phyloP scores from a whole-genome alignment of 37 sponge, comb jelly and placozoan species.

The Cliona cf. orientalis region DNA sequence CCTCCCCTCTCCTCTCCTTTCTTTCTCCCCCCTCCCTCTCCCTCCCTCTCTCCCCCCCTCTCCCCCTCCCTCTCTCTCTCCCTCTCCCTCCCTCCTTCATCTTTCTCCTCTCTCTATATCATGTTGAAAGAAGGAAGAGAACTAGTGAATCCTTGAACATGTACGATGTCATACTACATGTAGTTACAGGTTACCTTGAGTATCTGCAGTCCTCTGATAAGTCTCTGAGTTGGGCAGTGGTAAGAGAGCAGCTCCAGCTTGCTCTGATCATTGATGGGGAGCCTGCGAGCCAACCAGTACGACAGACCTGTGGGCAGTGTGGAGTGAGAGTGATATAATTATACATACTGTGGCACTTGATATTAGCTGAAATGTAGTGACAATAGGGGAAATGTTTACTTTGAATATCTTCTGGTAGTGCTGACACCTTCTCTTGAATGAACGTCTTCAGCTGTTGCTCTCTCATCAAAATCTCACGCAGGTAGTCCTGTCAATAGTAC shows the following conservation, averaged over 20 bases:
- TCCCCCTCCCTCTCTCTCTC: too few species aligned
- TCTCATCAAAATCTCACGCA: slow-evolving; percentile 40
- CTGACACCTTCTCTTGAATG: neutral
- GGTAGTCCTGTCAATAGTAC: slow-evolving; percentile 54
- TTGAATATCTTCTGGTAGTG: slow-evolving; percentile 40
- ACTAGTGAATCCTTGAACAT: too few species aligned
- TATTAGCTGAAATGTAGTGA: too few species aligned
- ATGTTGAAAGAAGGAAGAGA: too few species aligned
- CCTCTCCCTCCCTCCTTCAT: too few species aligned
- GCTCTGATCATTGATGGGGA: slow-evolving; percentile 38
- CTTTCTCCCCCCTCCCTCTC: too few species aligned
- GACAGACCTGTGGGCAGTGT: slow-evolving; percentile 71
- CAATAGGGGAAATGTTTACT: slow-evolving; percentile 16
- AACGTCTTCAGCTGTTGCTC: slow-evolving; percentile 51
- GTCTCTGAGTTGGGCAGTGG: slow-evolving; percentile 69
- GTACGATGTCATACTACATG: neutral
- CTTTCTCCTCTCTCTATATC: too few species aligned
- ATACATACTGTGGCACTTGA: too few species aligned
- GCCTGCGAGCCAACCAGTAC: slow-evolving; percentile 75
- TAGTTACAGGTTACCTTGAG: slow-evolving; percentile 28
- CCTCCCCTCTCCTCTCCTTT: too few species aligned
- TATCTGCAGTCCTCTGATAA: slow-evolving; percentile 62
- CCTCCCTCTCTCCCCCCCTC: too few species aligned
- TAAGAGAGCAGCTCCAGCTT: slow-evolving; percentile 64
- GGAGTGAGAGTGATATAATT: neutral